Conservation (phyloP, 2,888 invertebrate genomes). For the Schizaphis graminum region DNA sequence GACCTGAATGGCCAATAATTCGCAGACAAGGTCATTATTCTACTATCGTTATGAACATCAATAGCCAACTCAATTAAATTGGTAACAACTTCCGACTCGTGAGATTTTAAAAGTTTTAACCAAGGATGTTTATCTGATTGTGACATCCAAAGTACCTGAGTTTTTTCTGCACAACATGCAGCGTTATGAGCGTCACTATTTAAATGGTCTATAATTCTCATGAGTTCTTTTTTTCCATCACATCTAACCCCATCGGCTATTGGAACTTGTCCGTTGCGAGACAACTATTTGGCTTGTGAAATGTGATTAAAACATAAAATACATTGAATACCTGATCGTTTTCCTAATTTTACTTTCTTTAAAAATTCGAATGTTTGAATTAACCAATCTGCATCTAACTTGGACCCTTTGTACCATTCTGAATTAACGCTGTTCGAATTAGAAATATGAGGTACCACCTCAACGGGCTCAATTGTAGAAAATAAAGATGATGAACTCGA, state of each 20-base stretch:
- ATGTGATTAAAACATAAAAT: background rate
- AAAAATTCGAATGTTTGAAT: too few species aligned
- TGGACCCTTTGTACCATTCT: background rate
- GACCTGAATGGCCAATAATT: background rate
- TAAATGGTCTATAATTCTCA: slow-evolving; percentile 56
- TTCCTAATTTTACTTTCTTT: background rate
- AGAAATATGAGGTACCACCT: background rate
- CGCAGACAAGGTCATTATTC: background rate
- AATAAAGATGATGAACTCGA: background rate
- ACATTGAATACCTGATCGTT: background rate
- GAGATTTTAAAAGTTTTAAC: slow-evolving; percentile 54
- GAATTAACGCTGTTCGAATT: background rate
- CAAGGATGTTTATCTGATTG: slow-evolving; percentile 63
- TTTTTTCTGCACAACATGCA: slow-evolving; percentile 31
- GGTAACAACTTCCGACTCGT: slow-evolving; percentile 52
- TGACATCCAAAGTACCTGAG: slow-evolving; percentile 43
- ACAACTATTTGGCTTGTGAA: background rate
- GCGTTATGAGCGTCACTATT: slow-evolving; percentile 52
- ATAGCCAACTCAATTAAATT: slow-evolving; percentile 60
- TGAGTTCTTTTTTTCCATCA: too few species aligned
- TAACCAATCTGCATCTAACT: too few species aligned
- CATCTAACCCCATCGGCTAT: too few species aligned
- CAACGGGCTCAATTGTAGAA: too few species aligned
- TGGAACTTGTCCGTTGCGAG: background rate
- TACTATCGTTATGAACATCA: slow-evolving; percentile 40